phyloP scores from a whole-genome alignment of 1,140 invertebrate species.

The Camponotus pennsylvanicus region DNA sequence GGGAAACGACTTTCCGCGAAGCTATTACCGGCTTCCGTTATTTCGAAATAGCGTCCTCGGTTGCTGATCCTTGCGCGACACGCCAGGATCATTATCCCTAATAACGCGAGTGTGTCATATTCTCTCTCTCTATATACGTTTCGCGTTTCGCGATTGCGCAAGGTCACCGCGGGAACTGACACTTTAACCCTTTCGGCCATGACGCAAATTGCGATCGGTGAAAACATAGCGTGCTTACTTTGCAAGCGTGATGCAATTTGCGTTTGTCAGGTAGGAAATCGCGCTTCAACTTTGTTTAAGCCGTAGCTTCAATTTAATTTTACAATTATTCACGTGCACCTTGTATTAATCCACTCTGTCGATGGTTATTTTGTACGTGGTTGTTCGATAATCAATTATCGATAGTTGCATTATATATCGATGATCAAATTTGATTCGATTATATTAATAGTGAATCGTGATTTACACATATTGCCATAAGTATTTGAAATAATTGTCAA shows the following conservation, averaged over 20 bases:
- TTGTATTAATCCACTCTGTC: background rate
- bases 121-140: background rate
- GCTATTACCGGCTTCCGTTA: slow-evolving; percentile 78
- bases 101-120: slow-evolving; percentile 52
- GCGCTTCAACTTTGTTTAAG: background rate
- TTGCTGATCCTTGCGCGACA: slow-evolving; percentile 52
- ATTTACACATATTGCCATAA: slow-evolving; percentile 3
- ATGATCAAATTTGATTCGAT: background rate
- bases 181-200: slow-evolving; percentile 44
- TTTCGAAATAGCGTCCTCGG: slow-evolving; percentile 67
- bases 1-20: slow-evolving; percentile 78
- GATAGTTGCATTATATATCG: background rate
- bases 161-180: slow-evolving; percentile 34
- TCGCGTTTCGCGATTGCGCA: slow-evolving; percentile 32
- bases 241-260: slow-evolving; percentile 12
- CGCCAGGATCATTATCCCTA: slow-evolving; percentile 69
- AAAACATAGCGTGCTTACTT: slow-evolving; percentile 6
- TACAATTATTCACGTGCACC: background rate
- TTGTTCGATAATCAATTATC: too few species aligned
- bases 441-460: background rate
- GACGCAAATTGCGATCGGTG: slow-evolving; percentile 53
- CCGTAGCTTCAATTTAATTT: background rate
- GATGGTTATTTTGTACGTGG: background rate
- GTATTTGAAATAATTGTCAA: slow-evolving; percentile 30
- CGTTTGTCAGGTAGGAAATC: background rate